These are phyloP conservation scores for Bellardia pandia DNA, from an alignment of 2,888 invertebrate species.

Conservation along the genomic window DNA sequence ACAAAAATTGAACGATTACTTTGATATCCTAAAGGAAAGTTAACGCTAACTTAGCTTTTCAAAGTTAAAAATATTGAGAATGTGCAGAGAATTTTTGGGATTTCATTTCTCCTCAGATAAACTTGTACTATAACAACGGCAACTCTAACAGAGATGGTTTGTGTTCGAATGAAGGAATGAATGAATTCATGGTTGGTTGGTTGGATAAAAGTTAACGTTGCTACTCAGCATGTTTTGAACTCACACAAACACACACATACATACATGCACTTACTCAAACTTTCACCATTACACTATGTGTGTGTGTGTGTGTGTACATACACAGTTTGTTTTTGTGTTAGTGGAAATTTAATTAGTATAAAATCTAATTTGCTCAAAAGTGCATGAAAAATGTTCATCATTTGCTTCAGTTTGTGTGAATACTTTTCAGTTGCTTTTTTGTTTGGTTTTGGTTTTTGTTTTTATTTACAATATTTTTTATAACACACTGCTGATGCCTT, in stretches of 20 bases:
- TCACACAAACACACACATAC: constrained; percentile 2
- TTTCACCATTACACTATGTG: not conserved
- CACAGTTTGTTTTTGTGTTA: constrained; percentile 73
- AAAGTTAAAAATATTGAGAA: too few relatives aligned
- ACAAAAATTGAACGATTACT: too few relatives aligned
- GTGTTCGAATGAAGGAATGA: constrained; percentile 30
- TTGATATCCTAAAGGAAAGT: too few relatives aligned
- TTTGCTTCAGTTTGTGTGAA: constrained; percentile 65
- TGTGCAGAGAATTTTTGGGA: too few relatives aligned
- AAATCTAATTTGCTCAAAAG: constrained; percentile 84
- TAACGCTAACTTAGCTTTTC: too few relatives aligned
- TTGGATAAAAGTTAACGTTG: constrained; percentile 73
- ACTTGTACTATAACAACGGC: not conserved
- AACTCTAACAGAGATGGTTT: constrained; percentile 7
- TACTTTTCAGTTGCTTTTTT: constrained; percentile 5
- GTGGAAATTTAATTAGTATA: constrained; percentile 83
- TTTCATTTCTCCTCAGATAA: too few relatives aligned
- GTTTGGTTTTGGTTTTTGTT: constrained; percentile 19
- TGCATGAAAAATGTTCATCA: constrained; percentile 81
- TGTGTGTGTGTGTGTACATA: too few relatives aligned
- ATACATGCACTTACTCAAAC: constrained; percentile 6
- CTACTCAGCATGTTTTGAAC: constrained; percentile 71
- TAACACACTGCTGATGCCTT: constrained; percentile 36
- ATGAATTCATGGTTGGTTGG: constrained; percentile 64
- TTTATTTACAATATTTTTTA: constrained; percentile 21